phyloP scores from a whole-genome alignment of 1,140 invertebrate species.

The Bicyclus anynana region DNA sequence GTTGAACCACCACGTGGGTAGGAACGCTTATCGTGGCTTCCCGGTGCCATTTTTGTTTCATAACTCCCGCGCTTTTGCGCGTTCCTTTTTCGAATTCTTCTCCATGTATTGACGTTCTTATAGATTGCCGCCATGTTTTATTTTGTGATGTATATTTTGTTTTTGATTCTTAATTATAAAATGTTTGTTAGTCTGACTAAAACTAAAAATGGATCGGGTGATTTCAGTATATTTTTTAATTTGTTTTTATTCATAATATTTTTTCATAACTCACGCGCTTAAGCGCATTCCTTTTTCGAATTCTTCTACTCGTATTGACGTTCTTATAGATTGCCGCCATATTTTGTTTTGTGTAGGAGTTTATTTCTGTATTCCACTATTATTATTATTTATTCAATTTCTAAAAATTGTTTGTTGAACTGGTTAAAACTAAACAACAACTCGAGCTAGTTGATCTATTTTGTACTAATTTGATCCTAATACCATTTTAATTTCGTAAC shows the following conservation, averaged over 20 bases:
- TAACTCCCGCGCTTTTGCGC: constrained; percentile 41
- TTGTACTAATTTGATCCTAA: no score
- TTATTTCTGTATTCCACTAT: no score
- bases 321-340: background rate
- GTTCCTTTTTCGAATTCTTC: constrained; percentile 23
- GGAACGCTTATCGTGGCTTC: constrained; percentile 55
- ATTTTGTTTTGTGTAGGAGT: background rate
- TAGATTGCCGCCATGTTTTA: background rate
- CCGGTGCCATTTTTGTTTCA: constrained; percentile 51
- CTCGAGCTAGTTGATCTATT: no score
- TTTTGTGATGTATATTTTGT: background rate
- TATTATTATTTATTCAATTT: no score
- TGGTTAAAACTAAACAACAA: no score
- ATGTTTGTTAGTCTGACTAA: no score
- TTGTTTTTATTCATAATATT: no score
- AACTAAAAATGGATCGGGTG: no score
- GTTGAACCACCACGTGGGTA: constrained; percentile 71
- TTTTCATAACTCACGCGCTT: constrained; percentile 43
- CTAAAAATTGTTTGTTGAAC: no score
- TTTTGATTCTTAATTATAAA: no score
- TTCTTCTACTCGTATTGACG: background rate
- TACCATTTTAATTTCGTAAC: no score
- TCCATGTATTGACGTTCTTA: background rate
- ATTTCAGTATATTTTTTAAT: no score
- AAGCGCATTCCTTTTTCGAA: constrained; percentile 30